phyloP scores from a whole-genome alignment of 2,113 vertebrate species.

The Scopus umbretta region DNA sequence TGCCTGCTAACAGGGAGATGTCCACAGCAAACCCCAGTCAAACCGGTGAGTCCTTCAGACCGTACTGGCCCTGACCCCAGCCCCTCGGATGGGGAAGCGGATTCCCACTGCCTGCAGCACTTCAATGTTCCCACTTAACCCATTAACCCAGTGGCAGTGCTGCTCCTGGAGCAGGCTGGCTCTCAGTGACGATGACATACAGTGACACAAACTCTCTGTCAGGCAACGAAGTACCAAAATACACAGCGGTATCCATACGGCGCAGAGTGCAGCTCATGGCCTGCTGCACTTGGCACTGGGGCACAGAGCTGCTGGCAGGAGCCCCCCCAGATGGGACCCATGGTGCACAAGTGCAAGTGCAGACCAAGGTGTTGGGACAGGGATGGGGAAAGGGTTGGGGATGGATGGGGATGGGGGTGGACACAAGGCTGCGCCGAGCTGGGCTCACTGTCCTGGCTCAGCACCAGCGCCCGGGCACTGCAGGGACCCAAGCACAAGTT shows the following conservation, averaged over 20 bases:
- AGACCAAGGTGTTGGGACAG: rapidly evolving
- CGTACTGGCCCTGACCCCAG: rapidly evolving
- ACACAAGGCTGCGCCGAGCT: neutral
- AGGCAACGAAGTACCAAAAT: neutral
- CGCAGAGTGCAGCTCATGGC: rapidly evolving
- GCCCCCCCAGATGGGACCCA: rapidly evolving
- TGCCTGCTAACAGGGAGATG: neutral
- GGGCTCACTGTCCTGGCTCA: rapidly evolving
- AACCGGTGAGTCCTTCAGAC: neutral
- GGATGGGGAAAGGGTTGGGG: neutral
- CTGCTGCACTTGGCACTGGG: neutral
- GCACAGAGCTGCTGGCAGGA: too few relatives aligned
- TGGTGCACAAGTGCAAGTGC: neutral
- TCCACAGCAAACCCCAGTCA: neutral
- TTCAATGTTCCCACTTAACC: neutral
- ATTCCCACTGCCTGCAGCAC: neutral
- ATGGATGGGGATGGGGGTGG: neutral
- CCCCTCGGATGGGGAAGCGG: too few relatives aligned
- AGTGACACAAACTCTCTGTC: too few relatives aligned
- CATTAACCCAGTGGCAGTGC: neutral
- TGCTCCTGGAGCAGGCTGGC: neutral
- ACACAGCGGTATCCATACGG: rapidly evolving
- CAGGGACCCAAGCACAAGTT: neutral
- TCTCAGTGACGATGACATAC: rapidly evolving
- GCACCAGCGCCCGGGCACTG: rapidly evolving